These are phyloP conservation scores for Lepilemur ruficaudatus DNA, from an alignment of 2,797 vertebrate genomes.

Conservation along the genomic window DNA sequence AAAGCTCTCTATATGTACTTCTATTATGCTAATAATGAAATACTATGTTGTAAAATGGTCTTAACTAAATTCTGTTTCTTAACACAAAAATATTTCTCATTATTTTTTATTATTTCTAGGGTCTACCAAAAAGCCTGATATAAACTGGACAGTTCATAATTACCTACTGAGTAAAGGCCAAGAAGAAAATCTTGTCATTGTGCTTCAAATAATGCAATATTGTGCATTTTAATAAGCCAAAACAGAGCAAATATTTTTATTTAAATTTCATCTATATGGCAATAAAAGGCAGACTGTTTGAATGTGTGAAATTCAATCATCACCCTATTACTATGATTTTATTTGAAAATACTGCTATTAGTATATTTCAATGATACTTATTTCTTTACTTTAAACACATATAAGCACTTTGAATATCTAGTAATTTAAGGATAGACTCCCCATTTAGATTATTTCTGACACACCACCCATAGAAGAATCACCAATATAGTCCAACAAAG, in stretches of 20 bases:
- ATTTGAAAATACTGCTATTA: conserved; percentile 41
- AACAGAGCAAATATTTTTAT: conserved; percentile 12
- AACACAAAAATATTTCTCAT: background rate
- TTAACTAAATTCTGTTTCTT: background rate
- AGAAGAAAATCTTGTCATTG: background rate
- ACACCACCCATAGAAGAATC: background rate
- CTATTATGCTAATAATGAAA: background rate
- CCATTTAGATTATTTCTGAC: background rate
- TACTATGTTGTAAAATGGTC: background rate
- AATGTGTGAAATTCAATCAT: conserved; percentile 54
- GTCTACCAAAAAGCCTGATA: background rate
- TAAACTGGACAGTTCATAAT: background rate
- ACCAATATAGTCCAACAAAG: background rate
- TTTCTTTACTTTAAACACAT: conserved; percentile 18
- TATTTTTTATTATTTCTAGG: background rate
- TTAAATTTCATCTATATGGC: background rate
- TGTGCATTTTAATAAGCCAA: conserved; percentile 9
- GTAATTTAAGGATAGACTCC: background rate
- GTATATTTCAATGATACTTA: background rate
- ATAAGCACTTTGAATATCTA: background rate
- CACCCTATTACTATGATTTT: background rate
- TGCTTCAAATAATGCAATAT: conserved; percentile 4
- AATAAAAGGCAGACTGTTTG: conserved; percentile 36
- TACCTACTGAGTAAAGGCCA: background rate
- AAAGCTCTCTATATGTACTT: background rate